A percentile compares a stretch with the other conserved stretches of the same genome.
Conservation (phyloP, 2,113 vertebrate species). For the Jaculus jaculus region DNA sequence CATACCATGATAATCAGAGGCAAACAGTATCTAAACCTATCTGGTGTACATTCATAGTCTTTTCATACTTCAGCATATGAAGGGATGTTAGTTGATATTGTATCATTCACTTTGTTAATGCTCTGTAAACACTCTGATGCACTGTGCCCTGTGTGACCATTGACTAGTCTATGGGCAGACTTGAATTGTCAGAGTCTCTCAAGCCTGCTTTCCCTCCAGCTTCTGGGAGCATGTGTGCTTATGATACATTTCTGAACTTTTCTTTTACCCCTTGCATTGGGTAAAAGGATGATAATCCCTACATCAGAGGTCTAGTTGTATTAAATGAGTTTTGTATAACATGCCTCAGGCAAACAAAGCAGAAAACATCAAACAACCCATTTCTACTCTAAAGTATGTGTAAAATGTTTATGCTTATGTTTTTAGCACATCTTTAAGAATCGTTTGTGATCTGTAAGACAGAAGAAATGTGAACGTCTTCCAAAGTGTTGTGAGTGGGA, state of each 20-base stretch:
- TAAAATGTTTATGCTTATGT: neutral
- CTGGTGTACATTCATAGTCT: neutral
- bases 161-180: neutral
- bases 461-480: neutral
- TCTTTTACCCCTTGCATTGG: neutral
- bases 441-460: neutral
- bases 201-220: neutral
- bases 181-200: fast-evolving
- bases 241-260: neutral
- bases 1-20: neutral
- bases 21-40: neutral
- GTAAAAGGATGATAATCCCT: neutral
- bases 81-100: fast-evolving
- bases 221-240: fast-evolving
- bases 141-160: fast-evolving
- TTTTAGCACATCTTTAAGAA: conserved; percentile 20
- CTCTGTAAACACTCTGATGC: fast-evolving
- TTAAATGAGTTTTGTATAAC: neutral
- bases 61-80: fast-evolving
- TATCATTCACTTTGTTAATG: neutral
- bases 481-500: conserved; percentile 24
- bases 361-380: neutral
- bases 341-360: neutral
- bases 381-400: neutral
- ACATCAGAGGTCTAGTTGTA: neutral